phyloP scores from a whole-genome alignment of 2,113 vertebrate genomes.

The Garra rufa region DNA sequence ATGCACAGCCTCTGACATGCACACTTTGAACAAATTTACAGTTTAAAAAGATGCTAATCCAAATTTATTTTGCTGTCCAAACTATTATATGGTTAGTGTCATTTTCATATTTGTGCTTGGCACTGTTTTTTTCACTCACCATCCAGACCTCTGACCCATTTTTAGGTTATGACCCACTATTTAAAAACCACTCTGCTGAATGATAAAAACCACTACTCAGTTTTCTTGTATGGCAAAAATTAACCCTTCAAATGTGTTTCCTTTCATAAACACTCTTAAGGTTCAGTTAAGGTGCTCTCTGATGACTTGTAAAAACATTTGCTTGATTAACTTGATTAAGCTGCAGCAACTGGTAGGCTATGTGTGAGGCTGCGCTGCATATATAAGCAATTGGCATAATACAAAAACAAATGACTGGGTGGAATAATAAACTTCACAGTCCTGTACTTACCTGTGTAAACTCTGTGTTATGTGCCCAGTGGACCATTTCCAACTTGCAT shows the following conservation, averaged over 20 bases:
- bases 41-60: too few relatives aligned
- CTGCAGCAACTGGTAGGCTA: background rate
- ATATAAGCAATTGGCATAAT: conserved; percentile 23
- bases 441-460: background rate
- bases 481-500: background rate
- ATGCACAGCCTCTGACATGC: background rate
- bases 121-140: background rate
- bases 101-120: background rate
- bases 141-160: background rate
- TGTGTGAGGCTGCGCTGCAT: conserved; percentile 18
- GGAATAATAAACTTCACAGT: conserved; percentile 24
- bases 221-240: background rate
- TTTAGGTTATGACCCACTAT: background rate
- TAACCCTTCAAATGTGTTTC: background rate
- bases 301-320: conserved; percentile 22
- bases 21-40: background rate
- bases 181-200: background rate
- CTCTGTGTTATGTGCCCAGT: background rate
- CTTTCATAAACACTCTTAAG: conserved; percentile 14
- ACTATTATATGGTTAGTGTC: too few relatives aligned
- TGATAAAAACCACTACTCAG: background rate
- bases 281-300: conserved; percentile 1
- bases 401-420: conserved; percentile 15
- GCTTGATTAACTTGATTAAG: conserved; percentile 7
- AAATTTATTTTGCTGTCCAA: too few relatives aligned